These are phyloP conservation scores for Balearica regulorum DNA, from an alignment of 2,797 vertebrate genomes.

Conservation along the genomic window DNA sequence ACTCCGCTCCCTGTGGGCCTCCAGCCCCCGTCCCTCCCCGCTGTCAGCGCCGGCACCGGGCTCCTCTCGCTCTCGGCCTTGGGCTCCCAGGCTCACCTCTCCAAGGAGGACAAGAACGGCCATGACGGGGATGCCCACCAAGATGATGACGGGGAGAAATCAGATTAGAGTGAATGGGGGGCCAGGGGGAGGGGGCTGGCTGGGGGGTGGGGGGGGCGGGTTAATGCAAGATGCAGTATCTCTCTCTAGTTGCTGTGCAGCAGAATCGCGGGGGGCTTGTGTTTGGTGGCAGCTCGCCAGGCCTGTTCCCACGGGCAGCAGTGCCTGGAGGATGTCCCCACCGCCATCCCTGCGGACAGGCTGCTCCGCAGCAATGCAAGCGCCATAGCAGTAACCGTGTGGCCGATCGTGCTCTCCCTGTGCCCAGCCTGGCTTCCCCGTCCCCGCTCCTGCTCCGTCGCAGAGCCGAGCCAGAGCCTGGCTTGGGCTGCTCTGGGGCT, in stretches of 20 bases:
- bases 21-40: constrained; percentile 87
- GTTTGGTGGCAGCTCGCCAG: not conserved
- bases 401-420: not conserved
- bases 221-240: constrained; percentile 28
- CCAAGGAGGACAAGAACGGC: constrained; percentile 95
- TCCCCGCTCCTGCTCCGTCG: not conserved
- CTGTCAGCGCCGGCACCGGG: constrained; percentile 89
- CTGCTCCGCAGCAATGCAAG: not conserved
- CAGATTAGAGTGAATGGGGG: constrained; percentile 78
- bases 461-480: not conserved
- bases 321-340: not conserved
- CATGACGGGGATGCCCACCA: constrained; percentile 89
- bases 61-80: constrained; percentile 94
- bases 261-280: not conserved
- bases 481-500: not conserved
- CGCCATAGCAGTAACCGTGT: not conserved
- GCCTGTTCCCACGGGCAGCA: not conserved
- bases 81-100: constrained; percentile 93
- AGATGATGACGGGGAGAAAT: constrained; percentile 95
- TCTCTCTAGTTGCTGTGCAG: not conserved
- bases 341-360: not conserved
- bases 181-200: not conserved
- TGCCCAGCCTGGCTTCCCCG: not conserved
- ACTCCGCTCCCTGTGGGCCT: constrained; percentile 92
- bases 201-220: not conserved